Percentiles rank a stretch among this genome's conserved stretches.
Evolutionary conservation across 2,797 vertebrate genomes (phyloP).

Genomic region (Hapalemur alaotrensis): DNA sequence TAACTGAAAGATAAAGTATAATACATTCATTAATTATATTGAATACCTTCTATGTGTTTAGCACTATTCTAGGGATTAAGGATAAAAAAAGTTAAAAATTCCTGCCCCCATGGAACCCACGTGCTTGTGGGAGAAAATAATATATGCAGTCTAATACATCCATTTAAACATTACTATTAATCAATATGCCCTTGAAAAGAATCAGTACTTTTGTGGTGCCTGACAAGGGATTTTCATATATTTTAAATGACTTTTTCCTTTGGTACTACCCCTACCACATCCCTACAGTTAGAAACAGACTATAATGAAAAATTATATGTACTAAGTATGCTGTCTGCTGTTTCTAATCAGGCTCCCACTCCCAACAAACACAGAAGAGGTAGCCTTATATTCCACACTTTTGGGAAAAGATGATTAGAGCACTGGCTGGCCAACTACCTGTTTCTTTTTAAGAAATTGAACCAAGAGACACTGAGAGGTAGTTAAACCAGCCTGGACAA

Average conservation of each 20-base stretch:
- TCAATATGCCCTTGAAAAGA: conserved; percentile 1
- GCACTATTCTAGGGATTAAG: not conserved
- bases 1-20: not conserved
- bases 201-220: not conserved
- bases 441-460: not conserved
- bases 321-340: not conserved
- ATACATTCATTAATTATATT: conserved; percentile 15
- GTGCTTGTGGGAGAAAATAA: not conserved
- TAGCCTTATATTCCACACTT: not conserved
- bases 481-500: not conserved
- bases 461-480: not conserved
- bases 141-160: not conserved
- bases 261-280: not conserved
- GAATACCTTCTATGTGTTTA: not conserved
- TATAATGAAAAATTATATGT: not conserved
- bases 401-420: not conserved
- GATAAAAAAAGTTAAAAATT: not conserved
- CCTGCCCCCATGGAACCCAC: not conserved
- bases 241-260: not conserved
- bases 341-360: not conserved
- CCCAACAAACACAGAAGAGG: not conserved
- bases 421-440: not conserved
- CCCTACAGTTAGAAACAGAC: not conserved
- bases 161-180: not conserved
- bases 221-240: conserved; percentile 6